Percentiles rank a stretch among this genome's conserved stretches.
Conservation (phyloP, 1,140 invertebrate genomes). For the Aethina tumida region DNA sequence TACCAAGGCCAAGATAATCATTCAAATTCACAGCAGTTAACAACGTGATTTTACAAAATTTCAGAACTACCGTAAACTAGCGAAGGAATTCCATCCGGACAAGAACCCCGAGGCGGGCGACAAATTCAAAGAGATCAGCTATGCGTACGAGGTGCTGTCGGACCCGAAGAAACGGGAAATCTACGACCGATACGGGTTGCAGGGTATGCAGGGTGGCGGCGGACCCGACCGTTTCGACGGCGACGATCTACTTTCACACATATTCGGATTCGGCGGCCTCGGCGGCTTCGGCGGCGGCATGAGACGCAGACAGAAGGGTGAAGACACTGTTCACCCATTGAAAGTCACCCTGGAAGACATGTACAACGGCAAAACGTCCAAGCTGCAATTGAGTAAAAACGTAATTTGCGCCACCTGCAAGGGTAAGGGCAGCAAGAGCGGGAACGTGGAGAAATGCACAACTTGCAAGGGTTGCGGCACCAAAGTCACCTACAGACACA, state of each 20-base stretch:
- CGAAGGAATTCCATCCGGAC: conserved; percentile 82
- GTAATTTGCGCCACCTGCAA: conserved; percentile 76
- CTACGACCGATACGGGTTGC: conserved; percentile 69
- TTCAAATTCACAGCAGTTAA: conserved; percentile 8
- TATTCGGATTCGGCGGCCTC: conserved; percentile 43
- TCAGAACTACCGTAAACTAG: conserved; percentile 73
- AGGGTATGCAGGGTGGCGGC: conserved; percentile 66
- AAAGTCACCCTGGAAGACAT: conserved; percentile 83
- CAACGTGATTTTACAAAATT: conserved; percentile 10
- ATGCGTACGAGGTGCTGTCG: conserved; percentile 77
- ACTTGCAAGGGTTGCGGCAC: conserved; percentile 71
- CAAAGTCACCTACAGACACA: conserved; percentile 54
- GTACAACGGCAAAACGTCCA: conserved; percentile 79
- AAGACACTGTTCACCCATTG: conserved; percentile 60
- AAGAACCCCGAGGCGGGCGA: conserved; percentile 77
- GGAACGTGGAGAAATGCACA: conserved; percentile 56
- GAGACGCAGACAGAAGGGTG: conserved; percentile 44
- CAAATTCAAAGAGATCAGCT: conserved; percentile 83
- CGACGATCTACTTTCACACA: conserved; percentile 54
- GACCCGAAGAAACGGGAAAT: conserved; percentile 56
- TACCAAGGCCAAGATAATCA: conserved; percentile 9
- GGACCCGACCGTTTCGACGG: conserved; percentile 44
- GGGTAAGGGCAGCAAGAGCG: conserved; percentile 75
- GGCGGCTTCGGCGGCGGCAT: conserved; percentile 35
- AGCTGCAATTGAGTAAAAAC: conserved; percentile 77